Base-by-base conservation (phyloP, 2,888 invertebrate species). In the Drosophila peninsularis region DNA sequence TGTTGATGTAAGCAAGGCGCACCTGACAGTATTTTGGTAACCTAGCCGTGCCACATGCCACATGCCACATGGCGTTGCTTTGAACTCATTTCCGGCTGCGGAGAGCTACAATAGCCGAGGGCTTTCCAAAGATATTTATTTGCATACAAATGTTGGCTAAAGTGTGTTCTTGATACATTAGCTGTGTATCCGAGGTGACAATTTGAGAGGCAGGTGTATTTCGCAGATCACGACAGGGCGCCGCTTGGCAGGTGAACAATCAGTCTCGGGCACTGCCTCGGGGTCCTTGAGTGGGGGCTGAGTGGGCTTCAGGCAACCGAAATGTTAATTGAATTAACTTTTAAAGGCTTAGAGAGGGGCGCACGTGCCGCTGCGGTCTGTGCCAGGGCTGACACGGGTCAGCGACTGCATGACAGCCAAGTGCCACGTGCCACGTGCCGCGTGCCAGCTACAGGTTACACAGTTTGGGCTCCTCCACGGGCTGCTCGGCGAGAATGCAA, bases 291-390 rank as follows among this genome's bases (percentile, higher is more conserved):
- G n/a, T n/a, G n/a, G n/a, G 34, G 21, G 14, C 50, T 50, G 50
- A 34, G n/a, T 36, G 50, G 50, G 21, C 50, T 47, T 37, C 11
- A 39, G 52, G 45, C 50, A 55, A 30, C 37, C 64, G 56, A 81
- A 71, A 68, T 63, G 55, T 58, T 87, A 82, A 82, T 82, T 82
- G 42, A 82, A 89, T 89, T 84, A 87, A 63, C 70, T 73, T 64
- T 53, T 63, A 65, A 73, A 57, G 81, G 87, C 55, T 86, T 80
- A 66, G 61, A 34, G 11, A 32, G 13, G 0, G 34, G 54, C 62
- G 80, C 72, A 86, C 80, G 87, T 86, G 81, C 63, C 52, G n/a
- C 37, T 49, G 36, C 13, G 53, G 24, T 21, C 37, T 19, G 67
- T 61, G 47, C 14, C 52, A 55, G 37, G 14, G 7, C 42, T 71